Conservation (phyloP, 2,113 vertebrate species). For the Oreocharis arfaki region DNA sequence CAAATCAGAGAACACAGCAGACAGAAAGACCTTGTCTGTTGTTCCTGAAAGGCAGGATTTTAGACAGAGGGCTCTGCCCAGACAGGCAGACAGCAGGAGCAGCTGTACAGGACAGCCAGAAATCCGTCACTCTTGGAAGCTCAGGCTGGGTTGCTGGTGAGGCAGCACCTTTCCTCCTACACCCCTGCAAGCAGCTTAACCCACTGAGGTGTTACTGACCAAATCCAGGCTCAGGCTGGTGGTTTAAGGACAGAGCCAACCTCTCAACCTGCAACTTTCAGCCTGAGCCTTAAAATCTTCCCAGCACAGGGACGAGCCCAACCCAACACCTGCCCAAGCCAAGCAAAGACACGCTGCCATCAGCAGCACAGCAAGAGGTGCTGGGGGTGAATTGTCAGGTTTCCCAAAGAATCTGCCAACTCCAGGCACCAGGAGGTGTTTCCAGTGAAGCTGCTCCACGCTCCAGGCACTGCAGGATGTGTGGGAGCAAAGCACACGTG, state of each 20-base stretch:
- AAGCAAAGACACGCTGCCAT: not conserved
- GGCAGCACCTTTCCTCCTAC: not conserved
- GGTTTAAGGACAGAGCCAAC: not conserved
- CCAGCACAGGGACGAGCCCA: not conserved
- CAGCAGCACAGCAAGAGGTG: not conserved
- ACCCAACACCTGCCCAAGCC: not conserved
- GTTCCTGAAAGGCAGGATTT: not conserved
- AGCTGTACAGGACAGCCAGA: not conserved
- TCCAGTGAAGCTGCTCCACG: rapidly evolving
- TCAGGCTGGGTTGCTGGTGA: not conserved
- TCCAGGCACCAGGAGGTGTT: not conserved
- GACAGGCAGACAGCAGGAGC: not conserved
- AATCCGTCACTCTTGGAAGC: not conserved
- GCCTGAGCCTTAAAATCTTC: not conserved
- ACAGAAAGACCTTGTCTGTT: not conserved
- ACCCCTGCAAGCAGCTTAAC: not conserved
- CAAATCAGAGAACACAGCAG: not conserved
- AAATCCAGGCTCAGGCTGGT: not conserved
- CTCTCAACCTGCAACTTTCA: not conserved
- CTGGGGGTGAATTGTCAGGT: not conserved
- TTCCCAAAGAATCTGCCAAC: not conserved
- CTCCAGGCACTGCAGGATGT: not conserved
- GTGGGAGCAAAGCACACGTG: not conserved
- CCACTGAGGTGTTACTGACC: not conserved
- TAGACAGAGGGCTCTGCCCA: not conserved